phyloP scores from a whole-genome alignment of 2,797 vertebrate genomes.

The Chrysolophus pictus region DNA sequence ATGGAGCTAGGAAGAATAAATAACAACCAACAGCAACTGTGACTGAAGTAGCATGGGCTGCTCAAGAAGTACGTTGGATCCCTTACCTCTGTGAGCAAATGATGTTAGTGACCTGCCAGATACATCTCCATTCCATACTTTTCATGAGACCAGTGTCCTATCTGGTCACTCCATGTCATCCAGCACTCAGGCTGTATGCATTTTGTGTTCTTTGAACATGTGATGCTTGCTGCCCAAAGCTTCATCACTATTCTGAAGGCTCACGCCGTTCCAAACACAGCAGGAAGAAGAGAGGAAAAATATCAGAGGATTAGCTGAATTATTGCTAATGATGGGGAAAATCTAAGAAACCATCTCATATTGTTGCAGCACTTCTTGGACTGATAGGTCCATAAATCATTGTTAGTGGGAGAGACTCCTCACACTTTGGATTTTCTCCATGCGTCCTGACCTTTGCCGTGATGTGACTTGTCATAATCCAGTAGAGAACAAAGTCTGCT shows the following conservation, averaged over 20 bases:
- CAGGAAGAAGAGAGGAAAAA: fast-evolving
- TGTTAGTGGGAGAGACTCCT: background rate
- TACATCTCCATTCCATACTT: background rate
- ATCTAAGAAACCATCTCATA: background rate
- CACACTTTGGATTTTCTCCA: background rate
- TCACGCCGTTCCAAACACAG: background rate
- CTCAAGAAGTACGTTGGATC: background rate
- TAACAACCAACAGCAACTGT: background rate
- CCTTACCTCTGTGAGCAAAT: background rate
- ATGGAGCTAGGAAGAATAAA: background rate
- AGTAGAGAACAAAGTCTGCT: background rate
- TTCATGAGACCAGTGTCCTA: background rate
- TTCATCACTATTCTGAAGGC: fast-evolving
- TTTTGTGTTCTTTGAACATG: background rate
- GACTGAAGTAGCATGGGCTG: background rate
- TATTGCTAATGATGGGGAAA: background rate
- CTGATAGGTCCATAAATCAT: fast-evolving
- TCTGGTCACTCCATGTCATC: background rate
- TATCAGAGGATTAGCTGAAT: background rate
- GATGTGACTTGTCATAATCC: background rate
- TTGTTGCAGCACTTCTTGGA: background rate
- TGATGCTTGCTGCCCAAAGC: background rate
- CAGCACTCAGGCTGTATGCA: background rate
- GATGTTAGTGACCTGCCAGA: background rate
- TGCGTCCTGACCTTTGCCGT: background rate